Evolutionary conservation across 2,113 vertebrate species (phyloP).

Genomic region (Tapirus terrestris): DNA sequence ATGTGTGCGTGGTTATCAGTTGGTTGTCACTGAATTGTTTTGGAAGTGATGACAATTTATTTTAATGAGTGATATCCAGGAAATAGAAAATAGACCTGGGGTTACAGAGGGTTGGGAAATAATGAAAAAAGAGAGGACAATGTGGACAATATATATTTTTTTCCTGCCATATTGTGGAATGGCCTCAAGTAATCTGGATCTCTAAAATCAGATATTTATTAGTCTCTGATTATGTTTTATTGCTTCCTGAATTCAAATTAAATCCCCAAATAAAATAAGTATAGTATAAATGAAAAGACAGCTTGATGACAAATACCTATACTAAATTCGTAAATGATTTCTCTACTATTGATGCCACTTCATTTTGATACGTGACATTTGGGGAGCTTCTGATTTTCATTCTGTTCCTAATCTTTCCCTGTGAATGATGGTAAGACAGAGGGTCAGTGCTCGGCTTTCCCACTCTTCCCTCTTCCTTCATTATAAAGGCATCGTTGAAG

Average conservation of each 20-base stretch:
- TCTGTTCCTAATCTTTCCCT: not conserved
- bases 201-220: not conserved
- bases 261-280: not conserved
- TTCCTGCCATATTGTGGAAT: not conserved
- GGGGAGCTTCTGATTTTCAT: not conserved
- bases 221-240: conserved; percentile 14
- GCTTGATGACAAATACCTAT: not conserved
- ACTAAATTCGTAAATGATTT: not conserved
- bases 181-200: not conserved
- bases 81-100: not conserved
- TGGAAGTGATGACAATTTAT: not conserved
- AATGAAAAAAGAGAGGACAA: not conserved
- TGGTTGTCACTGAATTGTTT: not conserved
- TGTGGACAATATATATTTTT: not conserved
- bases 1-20: not conserved
- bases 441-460: not conserved
- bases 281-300: not conserved
- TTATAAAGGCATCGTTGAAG: not conserved
- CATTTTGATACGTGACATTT: not conserved
- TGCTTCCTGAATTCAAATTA: not conserved
- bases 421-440: not conserved
- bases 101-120: not conserved
- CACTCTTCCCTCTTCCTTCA: not conserved
- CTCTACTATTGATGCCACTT: not conserved
- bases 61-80: not conserved